Evolutionary conservation across 2,113 vertebrate species (phyloP).

Genomic region (Poeciliopsis retropinna): DNA sequence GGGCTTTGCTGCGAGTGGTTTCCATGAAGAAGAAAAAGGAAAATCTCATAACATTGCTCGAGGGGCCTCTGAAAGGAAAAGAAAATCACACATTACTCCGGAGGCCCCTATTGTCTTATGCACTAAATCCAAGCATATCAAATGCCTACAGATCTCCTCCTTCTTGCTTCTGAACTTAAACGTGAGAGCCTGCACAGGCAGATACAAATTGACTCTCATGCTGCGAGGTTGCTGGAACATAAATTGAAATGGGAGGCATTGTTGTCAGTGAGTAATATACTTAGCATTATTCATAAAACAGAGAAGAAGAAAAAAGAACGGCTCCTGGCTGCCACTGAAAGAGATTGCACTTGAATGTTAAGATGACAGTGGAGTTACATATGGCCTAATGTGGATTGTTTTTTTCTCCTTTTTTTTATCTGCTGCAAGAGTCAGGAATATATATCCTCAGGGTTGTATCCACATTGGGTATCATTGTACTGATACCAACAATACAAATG

Average conservation of each 20-base stretch:
- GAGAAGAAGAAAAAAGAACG: conserved; percentile 62
- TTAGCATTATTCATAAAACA: conserved; percentile 81
- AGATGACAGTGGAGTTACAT: conserved; percentile 73
- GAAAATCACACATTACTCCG: conserved; percentile 68
- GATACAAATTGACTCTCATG: conserved; percentile 79
- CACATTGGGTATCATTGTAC: conserved; percentile 66
- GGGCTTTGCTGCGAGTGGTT: conserved; percentile 76
- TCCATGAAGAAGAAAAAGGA: conserved; percentile 52
- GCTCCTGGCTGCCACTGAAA: conserved; percentile 53
- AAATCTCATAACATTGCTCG: conserved; percentile 72
- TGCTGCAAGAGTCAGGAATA: conserved; percentile 71
- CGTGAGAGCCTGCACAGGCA: conserved; percentile 76
- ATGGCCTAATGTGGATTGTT: conserved; percentile 72
- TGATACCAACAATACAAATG: conserved; percentile 78
- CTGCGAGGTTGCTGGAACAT: conserved; percentile 77
- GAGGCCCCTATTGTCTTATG: conserved; percentile 72
- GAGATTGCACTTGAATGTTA: conserved; percentile 60
- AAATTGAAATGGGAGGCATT: conserved; percentile 77
- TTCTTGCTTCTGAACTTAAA: conserved; percentile 56
- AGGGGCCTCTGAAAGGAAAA: conserved; percentile 65
- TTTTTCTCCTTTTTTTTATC: conserved; percentile 69
- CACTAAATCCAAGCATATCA: conserved; percentile 74
- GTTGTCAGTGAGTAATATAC: conserved; percentile 82
- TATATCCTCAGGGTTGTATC: conserved; percentile 67
- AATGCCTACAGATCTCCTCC: conserved; percentile 74